Evolutionary conservation across 2,888 invertebrate species (phyloP), one percentile per base, ranked within the genome.

Genomic region (Athetis lepigone): DNA sequence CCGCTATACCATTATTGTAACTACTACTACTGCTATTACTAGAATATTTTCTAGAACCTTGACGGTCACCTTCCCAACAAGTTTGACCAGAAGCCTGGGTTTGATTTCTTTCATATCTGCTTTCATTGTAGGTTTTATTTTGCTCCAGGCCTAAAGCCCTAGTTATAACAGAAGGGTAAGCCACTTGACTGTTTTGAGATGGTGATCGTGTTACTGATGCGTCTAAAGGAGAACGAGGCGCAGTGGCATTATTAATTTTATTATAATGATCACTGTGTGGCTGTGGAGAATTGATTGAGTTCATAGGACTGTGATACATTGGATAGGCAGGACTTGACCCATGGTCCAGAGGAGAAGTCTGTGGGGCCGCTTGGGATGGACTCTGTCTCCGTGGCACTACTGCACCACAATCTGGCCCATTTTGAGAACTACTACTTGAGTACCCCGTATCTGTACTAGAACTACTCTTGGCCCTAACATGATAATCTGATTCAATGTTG

Each of bases 301-400:
- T 96, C 96, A 97, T 96, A 21, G 98, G 98, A 90, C 97, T 98
- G 88, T 98, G 97, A 89, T 98, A 98, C 95, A 97, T 96, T 40
- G 98, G 98, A 93, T 98, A 98, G 58, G 97, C 97, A 49, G 97
- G 97, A 91, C 97, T 97, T 79, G 97, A 96, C 27, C 96, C 97
- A 89, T 97, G 97, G 55, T 97, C 96, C 54, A 97, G 85, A 2
- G 97, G 97, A 63, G 97, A 97, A 37, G 97, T 96, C 86, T 97
- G 97, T 11, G 97, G 96, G 81, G 97, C 96, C 9, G 96, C 96
- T 85, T 97, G 87, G 95, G 92, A 70, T 95, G 97, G 97, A 89
- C 97, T 97, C 33, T 96, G 97, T 79, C 97, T 93, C 79, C 97
- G 94, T 4, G 97, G 96, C 21, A 96, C 96, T 43, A 96, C 96